Percentiles rank a stretch among this genome's conserved stretches.
phyloP scores from a whole-genome alignment of 2,888 invertebrate genomes.

The Agrochola circellaris region DNA sequence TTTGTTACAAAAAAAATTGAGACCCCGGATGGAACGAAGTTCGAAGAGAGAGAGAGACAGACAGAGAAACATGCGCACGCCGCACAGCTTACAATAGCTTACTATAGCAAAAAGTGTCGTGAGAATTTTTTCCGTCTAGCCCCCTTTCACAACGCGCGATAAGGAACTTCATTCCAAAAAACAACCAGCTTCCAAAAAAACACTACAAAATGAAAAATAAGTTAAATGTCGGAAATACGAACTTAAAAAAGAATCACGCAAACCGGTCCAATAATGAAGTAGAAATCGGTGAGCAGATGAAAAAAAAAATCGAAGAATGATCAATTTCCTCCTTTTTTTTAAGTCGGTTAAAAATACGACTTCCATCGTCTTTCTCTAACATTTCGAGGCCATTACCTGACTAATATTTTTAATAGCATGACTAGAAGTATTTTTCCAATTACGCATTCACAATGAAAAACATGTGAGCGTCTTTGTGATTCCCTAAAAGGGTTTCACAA shows the following conservation, averaged over 20 bases:
- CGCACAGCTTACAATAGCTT: no score
- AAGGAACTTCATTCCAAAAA: no score
- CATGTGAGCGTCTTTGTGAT: slow-evolving; percentile 38
- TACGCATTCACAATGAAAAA: slow-evolving; percentile 45
- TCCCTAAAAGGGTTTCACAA: slow-evolving; percentile 46
- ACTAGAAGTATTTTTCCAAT: slow-evolving; percentile 37
- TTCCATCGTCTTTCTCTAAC: not conserved
- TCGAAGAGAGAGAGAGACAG: no score
- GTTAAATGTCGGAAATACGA: not conserved
- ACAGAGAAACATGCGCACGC: no score
- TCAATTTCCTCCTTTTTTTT: not conserved
- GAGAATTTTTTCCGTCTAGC: no score
- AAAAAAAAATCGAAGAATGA: not conserved
- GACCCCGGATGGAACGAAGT: no score
- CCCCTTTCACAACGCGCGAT: no score
- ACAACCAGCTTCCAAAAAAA: not conserved
- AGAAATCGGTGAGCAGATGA: not conserved
- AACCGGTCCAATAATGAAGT: not conserved
- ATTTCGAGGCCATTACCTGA: not conserved
- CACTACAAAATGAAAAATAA: not conserved
- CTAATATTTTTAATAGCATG: slow-evolving; percentile 23
- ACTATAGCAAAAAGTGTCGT: no score
- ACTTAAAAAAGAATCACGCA: not conserved
- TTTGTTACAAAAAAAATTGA: not conserved
- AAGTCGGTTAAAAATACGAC: not conserved